These are phyloP conservation scores for Colossoma macropomum DNA, from an alignment of 2,113 vertebrate genomes.

Conservation along the genomic window DNA sequence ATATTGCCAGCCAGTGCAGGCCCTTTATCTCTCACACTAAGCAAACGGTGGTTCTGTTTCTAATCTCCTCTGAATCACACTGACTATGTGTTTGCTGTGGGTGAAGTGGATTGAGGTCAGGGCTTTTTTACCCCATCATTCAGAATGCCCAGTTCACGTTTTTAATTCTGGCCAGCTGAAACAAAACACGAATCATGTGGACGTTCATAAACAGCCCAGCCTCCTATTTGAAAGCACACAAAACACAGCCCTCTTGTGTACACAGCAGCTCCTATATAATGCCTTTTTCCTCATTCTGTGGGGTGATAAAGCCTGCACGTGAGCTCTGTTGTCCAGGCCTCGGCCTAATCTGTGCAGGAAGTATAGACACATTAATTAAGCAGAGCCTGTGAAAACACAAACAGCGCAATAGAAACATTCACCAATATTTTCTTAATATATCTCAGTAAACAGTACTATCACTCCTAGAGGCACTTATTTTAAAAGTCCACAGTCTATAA, in stretches of 20 bases:
- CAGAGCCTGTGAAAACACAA: slow-evolving; percentile 50
- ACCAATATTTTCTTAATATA: too few relatives aligned
- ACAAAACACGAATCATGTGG: slow-evolving; percentile 5
- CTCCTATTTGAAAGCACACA: slow-evolving; percentile 22
- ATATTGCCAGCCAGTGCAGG: not conserved
- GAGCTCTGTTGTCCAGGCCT: not conserved
- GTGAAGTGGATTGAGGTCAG: not conserved
- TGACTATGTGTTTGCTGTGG: not conserved
- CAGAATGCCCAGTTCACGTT: slow-evolving; percentile 4
- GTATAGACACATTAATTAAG: slow-evolving; percentile 50
- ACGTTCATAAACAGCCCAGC: slow-evolving; percentile 14
- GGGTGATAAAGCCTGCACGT: not conserved
- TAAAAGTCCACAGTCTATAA: too few relatives aligned
- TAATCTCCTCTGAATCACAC: slow-evolving; percentile 28
- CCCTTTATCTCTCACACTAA: slow-evolving; percentile 33
- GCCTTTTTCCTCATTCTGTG: not conserved
- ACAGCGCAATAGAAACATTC: not conserved
- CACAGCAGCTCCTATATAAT: not conserved
- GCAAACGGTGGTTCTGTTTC: slow-evolving; percentile 24
- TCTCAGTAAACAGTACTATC: too few relatives aligned
- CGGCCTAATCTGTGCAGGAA: slow-evolving; percentile 47
- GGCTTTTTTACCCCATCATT: not conserved
- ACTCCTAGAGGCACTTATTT: too few relatives aligned
- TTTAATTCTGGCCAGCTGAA: slow-evolving; percentile 13
- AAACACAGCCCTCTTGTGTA: slow-evolving; percentile 3